These are phyloP conservation scores for Mastacembelus armatus DNA, from an alignment of 2,797 vertebrate genomes.

Conservation along the genomic window DNA sequence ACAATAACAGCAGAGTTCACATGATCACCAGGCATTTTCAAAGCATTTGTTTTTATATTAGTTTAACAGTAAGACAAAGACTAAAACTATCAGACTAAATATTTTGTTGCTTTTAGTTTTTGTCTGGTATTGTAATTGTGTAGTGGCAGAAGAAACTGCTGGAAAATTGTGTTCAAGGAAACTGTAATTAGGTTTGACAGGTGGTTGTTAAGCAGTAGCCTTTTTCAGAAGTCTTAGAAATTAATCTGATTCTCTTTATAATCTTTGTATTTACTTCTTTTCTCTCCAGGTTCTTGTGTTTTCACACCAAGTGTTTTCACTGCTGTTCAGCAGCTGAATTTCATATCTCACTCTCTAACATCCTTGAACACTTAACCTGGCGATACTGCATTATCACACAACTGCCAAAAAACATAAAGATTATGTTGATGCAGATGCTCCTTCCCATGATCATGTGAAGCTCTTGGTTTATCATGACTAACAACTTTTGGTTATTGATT, in stretches of 20 bases:
- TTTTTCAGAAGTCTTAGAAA: not conserved
- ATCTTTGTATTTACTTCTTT: not conserved
- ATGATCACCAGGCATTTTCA: not conserved
- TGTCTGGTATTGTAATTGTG: not conserved
- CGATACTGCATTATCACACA: not conserved
- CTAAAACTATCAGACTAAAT: no score
- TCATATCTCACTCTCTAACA: not conserved
- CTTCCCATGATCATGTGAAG: not conserved
- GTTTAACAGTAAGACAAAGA: no score
- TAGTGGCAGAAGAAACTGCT: not conserved
- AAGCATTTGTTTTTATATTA: no score
- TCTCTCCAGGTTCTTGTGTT: not conserved
- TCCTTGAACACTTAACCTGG: not conserved
- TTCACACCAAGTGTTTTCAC: not conserved
- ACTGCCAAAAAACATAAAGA: conserved; percentile 1
- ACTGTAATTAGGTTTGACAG: not conserved
- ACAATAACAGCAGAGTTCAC: no score
- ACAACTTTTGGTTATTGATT: not conserved
- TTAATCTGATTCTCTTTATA: not conserved
- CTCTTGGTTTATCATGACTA: no score
- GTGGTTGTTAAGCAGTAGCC: not conserved
- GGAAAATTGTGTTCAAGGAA: not conserved
- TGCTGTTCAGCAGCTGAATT: not conserved
- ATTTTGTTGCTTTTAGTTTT: not conserved
- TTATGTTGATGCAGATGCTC: conserved; percentile 7